Evolutionary conservation across 2,888 invertebrate genomes (phyloP), one percentile per base, ranked within the genome.

Genomic region (Melanargia galathea): DNA sequence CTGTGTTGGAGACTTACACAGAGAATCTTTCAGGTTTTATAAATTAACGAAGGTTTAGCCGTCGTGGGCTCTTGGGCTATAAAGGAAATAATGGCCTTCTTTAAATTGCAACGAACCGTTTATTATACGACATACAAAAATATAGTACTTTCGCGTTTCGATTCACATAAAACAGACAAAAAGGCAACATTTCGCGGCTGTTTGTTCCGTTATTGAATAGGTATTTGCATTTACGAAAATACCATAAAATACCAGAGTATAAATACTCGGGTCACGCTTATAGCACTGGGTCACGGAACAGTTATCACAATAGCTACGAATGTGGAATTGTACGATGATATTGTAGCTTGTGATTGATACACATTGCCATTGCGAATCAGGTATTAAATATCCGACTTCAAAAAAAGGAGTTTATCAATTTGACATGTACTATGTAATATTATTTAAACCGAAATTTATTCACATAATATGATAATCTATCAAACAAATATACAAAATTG

Each of bases 281-380:
- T 52, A 20, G 52, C 52, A 35, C 0, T 35, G 35, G 35, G 52
- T 52, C 52, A 52, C 52, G 52, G 33, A 7, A 52, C 35, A 35
- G 35, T 52, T 52, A 51, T 51, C 33, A 51, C 35, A 13, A 20
- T 52, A 18, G 52, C 33, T 33, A 51, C 33, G 10, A 51, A 51
- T 18, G 16, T 51, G 33, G 16, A 18, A 30, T 30, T 30, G 26
- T 18, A 16, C 52, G 35, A 20, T 52, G 35, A 33, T 52, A 11
- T 33, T 52, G 33, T 18, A 13, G 52, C 6, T 33, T 13, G 20
- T 20, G 35, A 20, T 35, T 20, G 35, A 20, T 35, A 35, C 33
- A 52, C 35, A 52, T 18, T 51, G 49, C 4, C 30, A 8, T 18
- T 11, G 4, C 18, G 11, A 30, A 49, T 48, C n/a, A 10, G 18